A percentile compares a stretch with the other conserved stretches of the same genome.
These are phyloP conservation scores for Drosophila obscura DNA, from an alignment of 1,140 invertebrate species.

Conservation along the genomic window DNA sequence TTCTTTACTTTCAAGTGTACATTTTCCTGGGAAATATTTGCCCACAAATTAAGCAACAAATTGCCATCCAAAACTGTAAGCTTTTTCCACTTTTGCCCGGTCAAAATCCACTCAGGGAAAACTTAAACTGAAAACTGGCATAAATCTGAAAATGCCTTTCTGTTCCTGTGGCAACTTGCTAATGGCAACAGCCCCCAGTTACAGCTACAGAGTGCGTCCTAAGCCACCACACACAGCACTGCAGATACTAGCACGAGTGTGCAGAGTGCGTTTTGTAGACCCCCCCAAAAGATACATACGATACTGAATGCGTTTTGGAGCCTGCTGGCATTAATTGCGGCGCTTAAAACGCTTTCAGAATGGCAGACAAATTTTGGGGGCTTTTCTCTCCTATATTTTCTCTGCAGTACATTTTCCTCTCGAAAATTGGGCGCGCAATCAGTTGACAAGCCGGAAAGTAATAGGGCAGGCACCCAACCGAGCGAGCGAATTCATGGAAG, in stretches of 20 bases:
- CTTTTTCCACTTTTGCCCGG: constrained; percentile 42
- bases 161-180: not conserved
- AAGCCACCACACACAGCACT: not conserved
- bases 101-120: constrained; percentile 46
- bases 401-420: constrained; percentile 14
- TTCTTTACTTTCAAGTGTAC: no score
- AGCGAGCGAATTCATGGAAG: no score
- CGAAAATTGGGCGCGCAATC: constrained; percentile 39
- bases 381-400: constrained; percentile 18
- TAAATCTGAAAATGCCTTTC: constrained; percentile 6
- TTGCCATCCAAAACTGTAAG: constrained; percentile 3
- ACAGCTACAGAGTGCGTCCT: constrained; percentile 9
- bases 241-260: no score
- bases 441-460: constrained; percentile 37
- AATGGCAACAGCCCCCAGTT: constrained; percentile 9
- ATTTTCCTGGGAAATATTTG: not conserved
- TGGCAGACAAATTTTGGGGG: constrained; percentile 19
- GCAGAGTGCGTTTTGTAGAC: no score
- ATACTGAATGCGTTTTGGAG: no score
- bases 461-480: not conserved
- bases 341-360: constrained; percentile 42
- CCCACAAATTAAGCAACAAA: constrained; percentile 10
- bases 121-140: constrained; percentile 48
- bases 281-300: no score
- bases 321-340: constrained; percentile 4